phyloP scores from a whole-genome alignment of 2,113 vertebrate genomes.

The Pangasianodon gigas region DNA sequence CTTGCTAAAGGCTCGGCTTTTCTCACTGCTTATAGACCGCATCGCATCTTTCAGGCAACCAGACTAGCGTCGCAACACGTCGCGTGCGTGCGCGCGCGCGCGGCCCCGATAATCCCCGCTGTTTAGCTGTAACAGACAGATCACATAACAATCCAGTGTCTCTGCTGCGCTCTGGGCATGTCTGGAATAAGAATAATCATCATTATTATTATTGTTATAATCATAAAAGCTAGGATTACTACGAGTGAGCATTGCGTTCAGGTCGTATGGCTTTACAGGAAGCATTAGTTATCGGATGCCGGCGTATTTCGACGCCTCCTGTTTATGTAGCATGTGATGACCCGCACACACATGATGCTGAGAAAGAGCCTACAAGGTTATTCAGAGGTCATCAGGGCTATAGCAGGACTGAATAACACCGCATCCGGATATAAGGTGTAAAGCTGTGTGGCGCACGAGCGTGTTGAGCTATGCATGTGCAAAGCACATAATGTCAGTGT shows the following conservation, averaged over 20 bases:
- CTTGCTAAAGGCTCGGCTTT: neutral
- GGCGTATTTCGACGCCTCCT: neutral
- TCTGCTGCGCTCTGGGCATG: neutral
- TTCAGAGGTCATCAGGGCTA: slow-evolving; percentile 22
- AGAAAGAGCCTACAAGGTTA: slow-evolving; percentile 37
- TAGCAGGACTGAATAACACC: neutral
- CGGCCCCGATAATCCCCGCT: slow-evolving; percentile 37
- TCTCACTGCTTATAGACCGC: neutral
- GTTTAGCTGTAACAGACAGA: slow-evolving; percentile 31
- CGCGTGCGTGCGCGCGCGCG: neutral
- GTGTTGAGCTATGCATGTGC: neutral
- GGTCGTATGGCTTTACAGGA: neutral
- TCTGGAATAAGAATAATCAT: neutral
- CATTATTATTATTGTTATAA: neutral
- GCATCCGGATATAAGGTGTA: neutral
- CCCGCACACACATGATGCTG: slow-evolving; percentile 49
- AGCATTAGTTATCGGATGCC: neutral
- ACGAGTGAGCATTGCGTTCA: neutral
- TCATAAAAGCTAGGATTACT: too few species aligned
- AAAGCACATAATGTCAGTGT: neutral
- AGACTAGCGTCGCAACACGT: neutral
- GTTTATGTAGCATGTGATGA: slow-evolving; percentile 47
- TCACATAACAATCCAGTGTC: neutral
- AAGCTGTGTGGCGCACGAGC: neutral
- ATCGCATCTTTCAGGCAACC: neutral